Percentiles rank a stretch among this genome's conserved stretches.
Conservation (phyloP, 2,113 vertebrate species). For the Vanacampus margaritifer region DNA sequence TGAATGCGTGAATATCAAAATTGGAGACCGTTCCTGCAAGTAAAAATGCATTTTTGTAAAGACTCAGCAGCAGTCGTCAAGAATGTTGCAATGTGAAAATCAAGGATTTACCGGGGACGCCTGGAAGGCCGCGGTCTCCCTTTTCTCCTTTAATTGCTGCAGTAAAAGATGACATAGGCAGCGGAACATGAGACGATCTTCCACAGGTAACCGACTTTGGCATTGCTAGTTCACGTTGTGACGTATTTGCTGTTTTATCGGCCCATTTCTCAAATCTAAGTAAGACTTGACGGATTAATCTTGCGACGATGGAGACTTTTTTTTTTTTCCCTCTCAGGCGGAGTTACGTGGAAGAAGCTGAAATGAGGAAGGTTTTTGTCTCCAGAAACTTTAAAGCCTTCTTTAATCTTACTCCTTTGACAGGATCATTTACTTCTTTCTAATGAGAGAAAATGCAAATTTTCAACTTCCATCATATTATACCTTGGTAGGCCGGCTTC, state of each 20-base stretch:
- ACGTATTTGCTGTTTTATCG: constrained; percentile 20
- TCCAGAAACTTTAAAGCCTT: constrained; percentile 23
- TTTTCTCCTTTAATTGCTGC: constrained; percentile 75
- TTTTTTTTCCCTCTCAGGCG: constrained; percentile 6
- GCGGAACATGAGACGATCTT: neutral
- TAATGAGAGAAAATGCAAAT: neutral
- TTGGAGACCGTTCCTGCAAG: constrained; percentile 38
- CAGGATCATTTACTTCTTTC: constrained; percentile 16
- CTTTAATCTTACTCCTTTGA: constrained; percentile 27
- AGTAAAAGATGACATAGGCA: constrained; percentile 11
- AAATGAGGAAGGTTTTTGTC: constrained; percentile 39
- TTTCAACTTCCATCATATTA: constrained; percentile 1
- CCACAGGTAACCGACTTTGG: neutral
- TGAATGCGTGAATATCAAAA: constrained; percentile 61
- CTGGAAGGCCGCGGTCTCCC: constrained; percentile 75
- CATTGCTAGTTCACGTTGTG: neutral
- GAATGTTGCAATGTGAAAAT: neutral
- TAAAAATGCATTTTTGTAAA: neutral
- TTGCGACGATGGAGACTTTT: constrained; percentile 21
- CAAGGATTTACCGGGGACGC: constrained; percentile 73
- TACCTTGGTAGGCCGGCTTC: neutral
- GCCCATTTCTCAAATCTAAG: constrained; percentile 20
- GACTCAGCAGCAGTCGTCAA: neutral
- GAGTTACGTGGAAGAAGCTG: constrained; percentile 33
- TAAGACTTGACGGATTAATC: constrained; percentile 31